Conservation (phyloP, 1,140 invertebrate species). For the Heliconius himera region DNA sequence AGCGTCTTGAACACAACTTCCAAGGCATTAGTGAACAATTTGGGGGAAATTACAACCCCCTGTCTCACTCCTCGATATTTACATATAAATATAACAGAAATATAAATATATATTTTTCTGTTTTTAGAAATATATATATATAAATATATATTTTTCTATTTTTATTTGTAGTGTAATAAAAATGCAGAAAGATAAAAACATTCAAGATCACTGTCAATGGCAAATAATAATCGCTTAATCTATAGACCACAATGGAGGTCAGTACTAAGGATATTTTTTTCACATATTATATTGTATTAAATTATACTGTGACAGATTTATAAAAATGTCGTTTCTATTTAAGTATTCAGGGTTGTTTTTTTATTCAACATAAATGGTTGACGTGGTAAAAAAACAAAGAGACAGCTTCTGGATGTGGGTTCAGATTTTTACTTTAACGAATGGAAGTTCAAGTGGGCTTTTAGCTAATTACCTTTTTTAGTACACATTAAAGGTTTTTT, state of each 20-base stretch:
- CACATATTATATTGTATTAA: background rate
- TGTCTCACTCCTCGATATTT: no score
- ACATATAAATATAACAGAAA: no score
- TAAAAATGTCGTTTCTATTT: background rate
- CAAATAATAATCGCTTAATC: slow-evolving; percentile 41
- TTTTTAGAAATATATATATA: no score
- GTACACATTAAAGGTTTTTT: background rate
- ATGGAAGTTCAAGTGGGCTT: background rate
- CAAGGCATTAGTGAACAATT: no score
- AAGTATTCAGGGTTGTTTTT: background rate
- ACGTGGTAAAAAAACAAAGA: background rate
- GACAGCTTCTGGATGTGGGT: background rate
- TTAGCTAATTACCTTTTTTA: no score
- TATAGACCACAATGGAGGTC: slow-evolving; percentile 54
- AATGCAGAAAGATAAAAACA: slow-evolving; percentile 39
- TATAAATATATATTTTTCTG: no score
- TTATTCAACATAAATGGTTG: background rate
- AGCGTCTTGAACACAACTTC: no score
- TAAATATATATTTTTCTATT: background rate
- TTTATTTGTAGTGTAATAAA: background rate
- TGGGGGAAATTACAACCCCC: no score
- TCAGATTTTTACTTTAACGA: background rate
- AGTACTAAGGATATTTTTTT: slow-evolving; percentile 24
- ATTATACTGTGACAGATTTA: slow-evolving; percentile 16
- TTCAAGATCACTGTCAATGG: slow-evolving; percentile 72